Evolutionary conservation across 1,140 invertebrate genomes (phyloP).

Genomic region (Halictus rubicundus): DNA sequence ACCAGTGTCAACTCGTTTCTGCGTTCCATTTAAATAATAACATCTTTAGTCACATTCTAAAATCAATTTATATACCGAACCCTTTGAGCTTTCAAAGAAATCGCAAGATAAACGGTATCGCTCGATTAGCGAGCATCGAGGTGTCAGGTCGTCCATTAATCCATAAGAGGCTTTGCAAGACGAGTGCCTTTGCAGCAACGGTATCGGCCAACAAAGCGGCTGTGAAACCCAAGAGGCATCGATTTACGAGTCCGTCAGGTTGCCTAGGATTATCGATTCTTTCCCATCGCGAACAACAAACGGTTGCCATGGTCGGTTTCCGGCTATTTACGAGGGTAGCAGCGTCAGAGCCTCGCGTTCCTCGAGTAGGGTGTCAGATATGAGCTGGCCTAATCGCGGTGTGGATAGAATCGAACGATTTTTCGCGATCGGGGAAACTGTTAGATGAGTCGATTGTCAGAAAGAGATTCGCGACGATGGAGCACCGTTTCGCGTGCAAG

Average conservation of each 20-base stretch:
- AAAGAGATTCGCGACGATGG: neutral
- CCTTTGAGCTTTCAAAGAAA: no score
- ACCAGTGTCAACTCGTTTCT: neutral
- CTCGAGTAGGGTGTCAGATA: neutral
- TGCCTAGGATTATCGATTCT: constrained; percentile 35
- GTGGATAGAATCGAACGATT: neutral
- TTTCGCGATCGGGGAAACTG: neutral
- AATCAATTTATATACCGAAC: no score
- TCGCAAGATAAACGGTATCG: no score
- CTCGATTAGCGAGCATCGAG: no score
- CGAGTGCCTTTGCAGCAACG: neutral
- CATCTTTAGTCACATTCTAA: no score
- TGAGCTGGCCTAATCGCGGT: neutral
- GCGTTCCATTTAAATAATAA: no score
- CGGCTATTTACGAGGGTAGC: neutral
- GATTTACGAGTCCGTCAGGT: neutral
- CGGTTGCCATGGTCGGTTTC: constrained; percentile 47
- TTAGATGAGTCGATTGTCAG: constrained; percentile 14
- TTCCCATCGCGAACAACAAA: constrained; percentile 47
- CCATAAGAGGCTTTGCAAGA: no score
- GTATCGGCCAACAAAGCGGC: neutral
- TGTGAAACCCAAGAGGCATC: neutral
- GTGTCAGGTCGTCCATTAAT: no score
- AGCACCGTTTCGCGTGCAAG: neutral
- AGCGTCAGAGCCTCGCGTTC: neutral